These are phyloP conservation scores for Macrotus californicus DNA, from an alignment of 2,113 vertebrate genomes.

Conservation along the genomic window DNA sequence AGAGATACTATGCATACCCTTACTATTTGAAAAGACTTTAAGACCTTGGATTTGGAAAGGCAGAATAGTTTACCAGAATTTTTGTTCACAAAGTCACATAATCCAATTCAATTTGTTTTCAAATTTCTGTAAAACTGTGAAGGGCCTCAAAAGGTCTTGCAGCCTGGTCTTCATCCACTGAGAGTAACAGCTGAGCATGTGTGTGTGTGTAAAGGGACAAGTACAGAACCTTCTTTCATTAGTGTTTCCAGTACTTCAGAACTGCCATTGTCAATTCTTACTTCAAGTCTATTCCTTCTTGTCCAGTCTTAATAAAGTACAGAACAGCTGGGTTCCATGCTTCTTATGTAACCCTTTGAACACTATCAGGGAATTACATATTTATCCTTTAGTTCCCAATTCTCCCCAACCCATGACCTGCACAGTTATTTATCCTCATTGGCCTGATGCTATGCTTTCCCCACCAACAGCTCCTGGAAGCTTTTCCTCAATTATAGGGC, in stretches of 20 bases:
- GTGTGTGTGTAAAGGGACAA: background rate
- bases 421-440: slow-evolving; percentile 11
- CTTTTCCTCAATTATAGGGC: background rate
- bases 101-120: slow-evolving; percentile 41
- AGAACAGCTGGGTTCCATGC: slow-evolving; percentile 43
- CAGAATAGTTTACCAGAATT: slow-evolving; percentile 36
- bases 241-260: slow-evolving; percentile 35
- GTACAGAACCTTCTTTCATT: slow-evolving; percentile 59
- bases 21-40: slow-evolving; percentile 27
- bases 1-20: slow-evolving; percentile 8
- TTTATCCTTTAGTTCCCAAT: background rate
- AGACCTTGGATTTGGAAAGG: slow-evolving; percentile 23
- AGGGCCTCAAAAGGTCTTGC: slow-evolving; percentile 24
- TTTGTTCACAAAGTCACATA: slow-evolving; percentile 29
- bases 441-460: background rate
- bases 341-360: slow-evolving; percentile 16
- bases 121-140: slow-evolving; percentile 40
- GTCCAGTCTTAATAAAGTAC: slow-evolving; percentile 22
- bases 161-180: background rate
- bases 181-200: slow-evolving; percentile 20
- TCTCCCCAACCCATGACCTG: background rate
- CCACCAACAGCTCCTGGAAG: background rate
- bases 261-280: slow-evolving; percentile 62
- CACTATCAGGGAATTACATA: slow-evolving; percentile 24
- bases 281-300: slow-evolving; percentile 31